Conservation (phyloP, 2,888 invertebrate genomes). For the Calliopum simillimum region DNA sequence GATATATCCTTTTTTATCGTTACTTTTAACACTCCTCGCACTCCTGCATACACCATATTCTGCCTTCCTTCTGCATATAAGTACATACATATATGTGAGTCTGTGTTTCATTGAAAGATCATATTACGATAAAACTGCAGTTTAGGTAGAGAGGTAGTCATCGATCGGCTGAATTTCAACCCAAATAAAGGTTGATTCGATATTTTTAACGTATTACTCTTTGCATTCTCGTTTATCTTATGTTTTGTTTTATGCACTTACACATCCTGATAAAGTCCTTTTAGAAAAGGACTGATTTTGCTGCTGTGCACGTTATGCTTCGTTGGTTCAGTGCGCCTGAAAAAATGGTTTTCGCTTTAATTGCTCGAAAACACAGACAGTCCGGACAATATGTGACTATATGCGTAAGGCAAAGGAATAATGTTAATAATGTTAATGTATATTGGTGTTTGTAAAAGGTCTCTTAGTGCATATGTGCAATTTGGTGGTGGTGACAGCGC, state of each 20-base stretch:
- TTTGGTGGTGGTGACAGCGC: not conserved
- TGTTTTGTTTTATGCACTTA: not conserved
- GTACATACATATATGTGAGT: not conserved
- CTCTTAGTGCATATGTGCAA: not conserved
- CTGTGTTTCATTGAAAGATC: constrained; percentile 19
- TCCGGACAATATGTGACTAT: not conserved
- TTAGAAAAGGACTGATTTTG: not conserved
- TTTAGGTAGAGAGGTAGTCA: not conserved
- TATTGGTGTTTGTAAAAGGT: constrained; percentile 4
- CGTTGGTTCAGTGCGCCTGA: constrained; percentile 15
- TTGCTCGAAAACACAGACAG: constrained; percentile 8
- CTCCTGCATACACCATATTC: not conserved
- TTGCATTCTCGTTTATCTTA: constrained; percentile 3
- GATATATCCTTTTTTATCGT: constrained; percentile 11
- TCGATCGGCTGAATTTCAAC: not conserved
- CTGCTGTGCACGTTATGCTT: not conserved
- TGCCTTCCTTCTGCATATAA: not conserved
- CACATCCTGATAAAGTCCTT: constrained; percentile 9
- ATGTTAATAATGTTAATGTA: constrained; percentile 20
- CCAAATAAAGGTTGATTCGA: not conserved
- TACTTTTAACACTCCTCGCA: not conserved
- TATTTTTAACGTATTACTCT: not conserved
- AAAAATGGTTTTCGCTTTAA: not conserved
- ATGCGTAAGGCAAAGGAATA: not conserved
- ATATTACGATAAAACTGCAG: constrained; percentile 27